Conservation (phyloP, 2,797 vertebrate genomes). For the Microtus agrestis region DNA sequence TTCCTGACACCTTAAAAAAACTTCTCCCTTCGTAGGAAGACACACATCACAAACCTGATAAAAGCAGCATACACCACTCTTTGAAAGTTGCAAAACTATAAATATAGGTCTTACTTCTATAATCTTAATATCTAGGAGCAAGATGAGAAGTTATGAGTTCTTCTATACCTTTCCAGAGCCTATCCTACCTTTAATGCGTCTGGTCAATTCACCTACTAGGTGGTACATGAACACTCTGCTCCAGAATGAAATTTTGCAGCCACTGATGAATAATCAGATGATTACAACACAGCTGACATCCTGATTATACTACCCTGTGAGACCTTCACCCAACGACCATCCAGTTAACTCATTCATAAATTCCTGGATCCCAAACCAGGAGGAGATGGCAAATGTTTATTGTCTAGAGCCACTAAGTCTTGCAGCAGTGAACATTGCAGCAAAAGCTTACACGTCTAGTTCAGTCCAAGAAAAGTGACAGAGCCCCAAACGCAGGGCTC, state of each 20-base stretch:
- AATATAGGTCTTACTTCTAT: not conserved
- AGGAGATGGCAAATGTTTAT: not conserved
- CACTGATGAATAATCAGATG: not conserved
- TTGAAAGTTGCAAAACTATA: not conserved
- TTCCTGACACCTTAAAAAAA: not conserved
- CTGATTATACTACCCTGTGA: not conserved
- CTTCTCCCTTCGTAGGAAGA: not conserved
- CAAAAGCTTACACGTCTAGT: not conserved
- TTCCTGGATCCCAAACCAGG: not conserved
- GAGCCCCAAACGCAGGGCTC: not conserved
- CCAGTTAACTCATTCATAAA: not conserved
- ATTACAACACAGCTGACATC: not conserved
- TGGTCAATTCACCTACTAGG: not conserved
- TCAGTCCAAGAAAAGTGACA: slow-evolving; percentile 18
- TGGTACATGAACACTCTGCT: not conserved
- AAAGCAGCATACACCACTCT: not conserved
- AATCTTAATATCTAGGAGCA: not conserved
- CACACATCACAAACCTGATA: not conserved
- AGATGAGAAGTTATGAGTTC: not conserved
- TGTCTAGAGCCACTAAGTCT: not conserved
- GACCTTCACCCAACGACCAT: not conserved
- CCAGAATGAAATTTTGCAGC: not conserved
- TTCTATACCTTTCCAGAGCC: not conserved
- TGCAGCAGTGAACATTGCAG: not conserved
- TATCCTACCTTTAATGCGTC: not conserved